A percentile compares a stretch with the other conserved stretches of the same genome.
Evolutionary conservation across 1,140 invertebrate species (phyloP).

Genomic region (Macrobrachium rosenbergii): DNA sequence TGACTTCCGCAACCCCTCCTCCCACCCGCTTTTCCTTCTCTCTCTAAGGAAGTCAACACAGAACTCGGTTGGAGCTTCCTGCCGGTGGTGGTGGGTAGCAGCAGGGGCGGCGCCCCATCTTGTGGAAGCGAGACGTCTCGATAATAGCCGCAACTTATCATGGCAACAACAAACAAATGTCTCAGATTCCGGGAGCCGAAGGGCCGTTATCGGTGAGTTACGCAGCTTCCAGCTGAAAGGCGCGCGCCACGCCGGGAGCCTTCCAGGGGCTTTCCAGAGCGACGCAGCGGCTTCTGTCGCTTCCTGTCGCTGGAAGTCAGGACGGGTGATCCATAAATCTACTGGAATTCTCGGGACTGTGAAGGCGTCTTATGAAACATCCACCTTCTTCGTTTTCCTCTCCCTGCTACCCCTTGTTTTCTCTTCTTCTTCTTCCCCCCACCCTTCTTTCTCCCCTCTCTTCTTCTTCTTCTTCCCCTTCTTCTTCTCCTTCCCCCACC

Average conservation of each 20-base stretch:
- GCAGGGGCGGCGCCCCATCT: too few species aligned
- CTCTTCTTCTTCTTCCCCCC: neutral
- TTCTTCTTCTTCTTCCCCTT: too few species aligned
- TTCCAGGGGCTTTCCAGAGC: constrained; percentile 20
- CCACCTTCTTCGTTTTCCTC: neutral
- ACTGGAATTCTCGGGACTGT: constrained; percentile 42
- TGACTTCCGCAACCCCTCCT: too few species aligned
- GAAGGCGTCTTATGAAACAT: constrained; percentile 33
- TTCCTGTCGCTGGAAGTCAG: neutral
- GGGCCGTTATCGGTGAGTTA: constrained; percentile 44
- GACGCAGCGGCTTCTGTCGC: neutral
- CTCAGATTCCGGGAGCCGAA: constrained; percentile 23
- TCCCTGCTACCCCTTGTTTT: neutral
- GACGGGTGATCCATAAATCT: constrained; percentile 57
- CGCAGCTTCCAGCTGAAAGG: constrained; percentile 41
- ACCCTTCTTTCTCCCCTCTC: neutral
- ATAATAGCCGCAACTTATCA: constrained; percentile 11
- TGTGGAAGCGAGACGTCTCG: neutral
- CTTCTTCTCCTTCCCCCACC: neutral
- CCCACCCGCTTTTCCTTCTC: too few species aligned
- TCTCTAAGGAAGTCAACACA: too few species aligned
- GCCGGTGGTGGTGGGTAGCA: too few species aligned
- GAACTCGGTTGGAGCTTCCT: too few species aligned
- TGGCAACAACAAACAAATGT: constrained; percentile 46
- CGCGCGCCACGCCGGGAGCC: neutral